Evolutionary conservation across 2,113 vertebrate genomes (phyloP).

Genomic region (Naja naja): DNA sequence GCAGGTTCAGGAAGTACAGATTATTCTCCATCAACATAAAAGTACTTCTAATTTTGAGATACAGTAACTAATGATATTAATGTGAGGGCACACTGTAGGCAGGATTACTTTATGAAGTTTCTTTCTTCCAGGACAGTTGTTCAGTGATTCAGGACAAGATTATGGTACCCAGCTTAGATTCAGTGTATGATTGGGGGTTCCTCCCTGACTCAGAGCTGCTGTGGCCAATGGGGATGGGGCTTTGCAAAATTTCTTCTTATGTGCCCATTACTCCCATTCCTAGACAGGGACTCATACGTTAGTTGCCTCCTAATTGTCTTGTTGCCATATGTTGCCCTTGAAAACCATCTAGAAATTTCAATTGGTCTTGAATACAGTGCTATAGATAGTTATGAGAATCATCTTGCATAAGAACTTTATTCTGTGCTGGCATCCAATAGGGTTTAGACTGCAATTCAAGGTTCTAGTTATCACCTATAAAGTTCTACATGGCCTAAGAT

Average conservation of each 20-base stretch:
- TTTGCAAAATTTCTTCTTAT: neutral
- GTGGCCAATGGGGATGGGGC: neutral
- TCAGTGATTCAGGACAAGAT: neutral
- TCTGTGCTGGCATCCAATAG: neutral
- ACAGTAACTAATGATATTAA: neutral
- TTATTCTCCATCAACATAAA: neutral
- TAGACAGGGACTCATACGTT: neutral
- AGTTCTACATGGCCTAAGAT: neutral
- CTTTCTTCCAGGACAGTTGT: neutral
- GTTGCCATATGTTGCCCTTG: neutral
- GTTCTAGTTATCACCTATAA: neutral
- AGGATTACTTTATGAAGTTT: neutral
- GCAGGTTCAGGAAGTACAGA: neutral
- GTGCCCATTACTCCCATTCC: neutral
- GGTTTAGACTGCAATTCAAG: neutral
- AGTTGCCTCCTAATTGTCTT: neutral
- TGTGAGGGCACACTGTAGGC: neutral
- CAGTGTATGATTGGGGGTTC: neutral
- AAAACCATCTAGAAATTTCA: neutral
- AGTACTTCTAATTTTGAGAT: neutral
- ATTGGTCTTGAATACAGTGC: neutral
- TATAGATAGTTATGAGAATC: neutral
- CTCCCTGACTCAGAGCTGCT: neutral
- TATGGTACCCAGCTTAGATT: neutral
- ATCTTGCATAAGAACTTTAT: neutral